Conservation (phyloP, 2,888 invertebrate species). For the Rhagonycha lutea region DNA sequence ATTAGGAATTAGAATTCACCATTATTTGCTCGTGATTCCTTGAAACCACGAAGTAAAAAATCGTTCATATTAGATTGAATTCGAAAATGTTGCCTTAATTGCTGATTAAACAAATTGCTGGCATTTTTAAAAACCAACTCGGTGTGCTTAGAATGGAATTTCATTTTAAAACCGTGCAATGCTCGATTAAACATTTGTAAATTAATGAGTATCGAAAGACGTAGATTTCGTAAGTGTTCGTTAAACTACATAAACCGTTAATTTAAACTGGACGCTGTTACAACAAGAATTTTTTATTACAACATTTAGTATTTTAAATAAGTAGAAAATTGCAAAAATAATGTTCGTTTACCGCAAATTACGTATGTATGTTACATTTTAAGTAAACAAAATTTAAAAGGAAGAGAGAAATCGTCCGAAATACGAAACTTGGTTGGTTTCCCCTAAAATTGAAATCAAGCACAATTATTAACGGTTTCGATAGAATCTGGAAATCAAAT, state of each 20-base stretch:
- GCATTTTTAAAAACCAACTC: background rate
- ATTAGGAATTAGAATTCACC: slow-evolving; percentile 30
- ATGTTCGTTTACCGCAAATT: background rate
- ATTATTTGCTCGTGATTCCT: slow-evolving; percentile 33
- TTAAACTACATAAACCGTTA: slow-evolving; percentile 1
- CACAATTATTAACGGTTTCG: background rate
- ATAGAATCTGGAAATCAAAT: background rate
- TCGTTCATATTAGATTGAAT: background rate
- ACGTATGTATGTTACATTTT: background rate
- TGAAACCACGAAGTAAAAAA: background rate
- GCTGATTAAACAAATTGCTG: background rate
- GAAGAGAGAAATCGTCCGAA: background rate
- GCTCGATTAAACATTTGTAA: background rate
- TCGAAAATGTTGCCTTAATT: background rate
- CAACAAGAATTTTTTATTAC: background rate
- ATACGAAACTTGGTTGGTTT: background rate
- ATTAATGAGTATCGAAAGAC: background rate
- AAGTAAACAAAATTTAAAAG: too few species aligned
- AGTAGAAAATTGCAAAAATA: background rate
- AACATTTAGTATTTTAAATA: background rate
- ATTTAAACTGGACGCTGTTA: background rate
- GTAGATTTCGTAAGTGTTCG: slow-evolving; percentile 1
- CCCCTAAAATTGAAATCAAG: background rate
- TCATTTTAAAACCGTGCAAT: background rate
- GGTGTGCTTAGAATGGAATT: background rate